These are phyloP conservation scores for Patella caerulea DNA, from an alignment of 2,888 invertebrate genomes.

Conservation along the genomic window DNA sequence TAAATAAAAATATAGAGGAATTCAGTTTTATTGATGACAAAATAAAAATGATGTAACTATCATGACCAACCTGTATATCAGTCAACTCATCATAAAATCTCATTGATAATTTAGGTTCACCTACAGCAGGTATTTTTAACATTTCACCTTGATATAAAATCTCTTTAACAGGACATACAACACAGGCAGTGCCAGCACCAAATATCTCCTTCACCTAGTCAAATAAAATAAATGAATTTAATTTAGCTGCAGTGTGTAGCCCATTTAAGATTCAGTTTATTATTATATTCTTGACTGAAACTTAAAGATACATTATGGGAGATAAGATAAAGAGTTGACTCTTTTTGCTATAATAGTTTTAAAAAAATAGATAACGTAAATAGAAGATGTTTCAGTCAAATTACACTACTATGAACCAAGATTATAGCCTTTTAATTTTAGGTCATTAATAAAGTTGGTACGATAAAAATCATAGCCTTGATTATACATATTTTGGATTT, in stretches of 20 bases:
- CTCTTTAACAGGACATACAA: conserved; percentile 91
- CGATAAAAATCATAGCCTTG: no score
- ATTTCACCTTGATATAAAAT: conserved; percentile 82
- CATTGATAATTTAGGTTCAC: conserved; percentile 77
- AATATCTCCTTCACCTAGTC: conserved; percentile 92
- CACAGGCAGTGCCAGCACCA: conserved; percentile 97
- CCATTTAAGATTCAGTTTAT: no score
- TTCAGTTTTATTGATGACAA: not conserved
- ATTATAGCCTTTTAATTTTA: not conserved
- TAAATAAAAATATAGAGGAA: not conserved
- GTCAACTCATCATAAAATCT: conserved; percentile 82
- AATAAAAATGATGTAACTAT: not conserved
- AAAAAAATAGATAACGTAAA: no score
- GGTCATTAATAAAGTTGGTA: no score
- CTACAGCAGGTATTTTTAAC: conserved; percentile 73
- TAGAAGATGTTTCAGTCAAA: no score
- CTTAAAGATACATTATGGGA: no score
- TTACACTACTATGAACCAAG: not conserved
- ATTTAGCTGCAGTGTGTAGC: no score
- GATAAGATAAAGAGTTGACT: no score
- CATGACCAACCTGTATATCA: conserved; percentile 81
- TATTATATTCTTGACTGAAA: no score
- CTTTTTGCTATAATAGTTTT: no score
- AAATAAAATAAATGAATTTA: not conserved
- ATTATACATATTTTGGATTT: no score